A percentile compares a stretch with the other conserved stretches of the same genome.
Evolutionary conservation across 2,113 vertebrate species (phyloP).

Genomic region (Pogonocichla stellata): DNA sequence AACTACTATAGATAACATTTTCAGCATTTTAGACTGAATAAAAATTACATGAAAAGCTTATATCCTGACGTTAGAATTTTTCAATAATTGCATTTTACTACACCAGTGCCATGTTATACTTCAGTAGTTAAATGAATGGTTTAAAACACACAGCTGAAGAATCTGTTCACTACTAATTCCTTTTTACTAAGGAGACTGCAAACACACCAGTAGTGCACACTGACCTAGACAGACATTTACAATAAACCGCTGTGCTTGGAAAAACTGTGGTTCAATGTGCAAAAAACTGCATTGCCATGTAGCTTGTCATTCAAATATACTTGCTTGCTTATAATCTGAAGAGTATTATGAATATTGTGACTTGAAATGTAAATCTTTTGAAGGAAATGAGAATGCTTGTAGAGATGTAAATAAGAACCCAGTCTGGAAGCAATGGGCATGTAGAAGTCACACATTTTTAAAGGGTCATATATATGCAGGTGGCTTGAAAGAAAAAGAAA

Average conservation of each 20-base stretch:
- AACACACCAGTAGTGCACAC: background rate
- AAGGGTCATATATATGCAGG: background rate
- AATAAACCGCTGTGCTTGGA: slow-evolving; percentile 29
- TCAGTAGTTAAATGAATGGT: background rate
- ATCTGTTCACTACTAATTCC: background rate
- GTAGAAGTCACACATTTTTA: background rate
- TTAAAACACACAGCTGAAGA: slow-evolving; percentile 1
- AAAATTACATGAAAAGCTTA: background rate
- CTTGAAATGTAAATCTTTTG: background rate
- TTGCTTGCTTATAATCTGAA: background rate
- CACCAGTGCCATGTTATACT: background rate
- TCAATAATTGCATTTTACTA: background rate
- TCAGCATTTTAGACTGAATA: background rate
- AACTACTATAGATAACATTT: background rate
- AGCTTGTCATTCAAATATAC: background rate
- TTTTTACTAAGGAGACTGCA: slow-evolving; percentile 32
- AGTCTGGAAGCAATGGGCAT: background rate
- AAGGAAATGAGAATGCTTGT: background rate
- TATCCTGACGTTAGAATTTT: background rate
- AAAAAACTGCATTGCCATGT: background rate
- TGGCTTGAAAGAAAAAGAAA: background rate
- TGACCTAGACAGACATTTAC: slow-evolving; percentile 20
- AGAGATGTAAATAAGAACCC: background rate
- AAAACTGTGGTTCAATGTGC: background rate
- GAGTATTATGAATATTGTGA: background rate